A percentile compares a stretch with the other conserved stretches of the same genome.
These are phyloP conservation scores for Plodia interpunctella DNA, from an alignment of 1,140 invertebrate species.

Conservation along the genomic window DNA sequence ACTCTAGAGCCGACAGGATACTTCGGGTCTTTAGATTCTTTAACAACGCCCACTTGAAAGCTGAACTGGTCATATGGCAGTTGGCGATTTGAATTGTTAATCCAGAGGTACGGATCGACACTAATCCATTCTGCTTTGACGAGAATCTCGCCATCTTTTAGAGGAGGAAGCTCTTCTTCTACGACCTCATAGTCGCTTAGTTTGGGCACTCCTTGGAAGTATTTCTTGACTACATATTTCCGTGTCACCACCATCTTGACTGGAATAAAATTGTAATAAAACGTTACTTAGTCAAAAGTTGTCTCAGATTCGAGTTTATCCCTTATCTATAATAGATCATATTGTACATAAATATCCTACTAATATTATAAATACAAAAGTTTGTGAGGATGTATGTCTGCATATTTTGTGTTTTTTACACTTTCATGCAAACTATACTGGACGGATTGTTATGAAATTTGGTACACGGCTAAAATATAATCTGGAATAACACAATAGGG, in stretches of 20 bases:
- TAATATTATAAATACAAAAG: no score
- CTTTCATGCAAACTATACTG: no score
- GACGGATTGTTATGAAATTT: no score
- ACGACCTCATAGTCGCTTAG: slow-evolving; percentile 44
- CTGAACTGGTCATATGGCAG: slow-evolving; percentile 59
- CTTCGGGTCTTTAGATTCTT: slow-evolving; percentile 41
- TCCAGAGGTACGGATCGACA: slow-evolving; percentile 54
- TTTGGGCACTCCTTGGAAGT: slow-evolving; percentile 50
- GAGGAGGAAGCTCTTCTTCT: slow-evolving; percentile 39
- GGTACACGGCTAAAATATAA: no score
- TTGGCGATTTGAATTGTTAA: slow-evolving; percentile 11
- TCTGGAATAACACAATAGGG: no score
- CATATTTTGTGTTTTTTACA: no score
- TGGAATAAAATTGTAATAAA: not conserved
- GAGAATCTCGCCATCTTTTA: slow-evolving; percentile 51
- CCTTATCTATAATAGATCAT: no score
- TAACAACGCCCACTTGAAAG: slow-evolving; percentile 55
- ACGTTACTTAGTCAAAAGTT: no score
- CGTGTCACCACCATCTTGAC: slow-evolving; percentile 28
- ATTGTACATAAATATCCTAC: no score
- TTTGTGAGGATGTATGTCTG: no score
- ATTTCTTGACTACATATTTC: slow-evolving; percentile 43
- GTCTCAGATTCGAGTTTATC: no score
- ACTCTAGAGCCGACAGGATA: slow-evolving; percentile 78
- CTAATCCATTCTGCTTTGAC: slow-evolving; percentile 51